These are phyloP conservation scores for Colostygia pectinataria DNA, from an alignment of 2,888 invertebrate genomes.

Conservation along the genomic window DNA sequence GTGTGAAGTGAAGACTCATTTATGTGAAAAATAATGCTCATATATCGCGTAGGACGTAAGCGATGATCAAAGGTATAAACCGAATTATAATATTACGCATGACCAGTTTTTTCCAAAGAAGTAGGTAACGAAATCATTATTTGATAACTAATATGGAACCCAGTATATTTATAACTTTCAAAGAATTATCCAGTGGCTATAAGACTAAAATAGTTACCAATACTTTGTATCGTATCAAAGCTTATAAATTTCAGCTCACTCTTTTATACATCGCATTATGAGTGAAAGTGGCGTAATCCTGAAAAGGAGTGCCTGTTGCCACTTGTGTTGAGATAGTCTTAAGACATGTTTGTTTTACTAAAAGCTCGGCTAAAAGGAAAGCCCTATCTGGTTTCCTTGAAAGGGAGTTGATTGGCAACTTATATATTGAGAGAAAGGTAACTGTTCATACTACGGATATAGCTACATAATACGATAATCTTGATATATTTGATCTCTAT, in stretches of 20 bases:
- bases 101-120: background rate
- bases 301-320: slow-evolving; percentile 9
- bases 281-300: slow-evolving; percentile 6
- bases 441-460: slow-evolving; percentile 9
- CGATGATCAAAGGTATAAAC: slow-evolving; percentile 7
- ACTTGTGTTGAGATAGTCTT: slow-evolving; percentile 16
- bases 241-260: background rate
- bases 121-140: background rate
- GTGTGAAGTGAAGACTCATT: slow-evolving; percentile 20
- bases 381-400: slow-evolving; percentile 28
- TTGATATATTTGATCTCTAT: background rate
- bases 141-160: background rate
- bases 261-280: slow-evolving; percentile 6
- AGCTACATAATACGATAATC: background rate
- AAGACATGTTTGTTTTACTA: slow-evolving; percentile 36
- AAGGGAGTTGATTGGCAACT: slow-evolving; percentile 16
- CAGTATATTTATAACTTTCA: too few relatives aligned
- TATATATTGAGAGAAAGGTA: slow-evolving; percentile 13
- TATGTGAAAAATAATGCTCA: slow-evolving; percentile 11
- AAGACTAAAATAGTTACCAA: too few relatives aligned
- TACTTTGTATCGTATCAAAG: background rate
- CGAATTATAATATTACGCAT: slow-evolving; percentile 2
- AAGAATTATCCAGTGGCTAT: too few relatives aligned
- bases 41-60: slow-evolving; percentile 5
- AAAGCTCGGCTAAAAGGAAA: slow-evolving; percentile 38